Conservation (phyloP, 2,113 vertebrate species). For the Empidonax traillii region DNA sequence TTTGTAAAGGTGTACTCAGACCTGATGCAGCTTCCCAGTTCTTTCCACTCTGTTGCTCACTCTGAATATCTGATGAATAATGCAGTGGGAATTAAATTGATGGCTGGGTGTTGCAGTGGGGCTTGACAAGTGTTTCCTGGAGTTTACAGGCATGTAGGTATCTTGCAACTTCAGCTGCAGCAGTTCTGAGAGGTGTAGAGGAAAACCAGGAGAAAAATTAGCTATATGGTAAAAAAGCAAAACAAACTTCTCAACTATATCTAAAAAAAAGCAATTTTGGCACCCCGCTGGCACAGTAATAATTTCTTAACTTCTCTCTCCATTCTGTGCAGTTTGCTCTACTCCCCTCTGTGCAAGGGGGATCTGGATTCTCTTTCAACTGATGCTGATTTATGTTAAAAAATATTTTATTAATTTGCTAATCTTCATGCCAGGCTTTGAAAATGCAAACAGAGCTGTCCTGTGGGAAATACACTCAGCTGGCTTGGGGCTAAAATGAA, state of each 20-base stretch:
- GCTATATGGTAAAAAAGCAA: neutral
- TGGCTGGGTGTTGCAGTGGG: neutral
- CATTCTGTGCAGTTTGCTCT: neutral
- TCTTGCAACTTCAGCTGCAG: neutral
- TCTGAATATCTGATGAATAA: neutral
- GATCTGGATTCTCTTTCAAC: constrained; percentile 24
- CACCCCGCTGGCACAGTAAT: neutral
- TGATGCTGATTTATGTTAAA: constrained; percentile 38
- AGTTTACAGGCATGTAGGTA: neutral
- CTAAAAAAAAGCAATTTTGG: neutral
- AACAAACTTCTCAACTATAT: neutral
- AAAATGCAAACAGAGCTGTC: constrained; percentile 48
- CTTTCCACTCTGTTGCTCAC: neutral
- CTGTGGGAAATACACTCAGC: constrained; percentile 8
- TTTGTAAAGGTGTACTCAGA: neutral
- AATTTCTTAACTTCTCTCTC: neutral
- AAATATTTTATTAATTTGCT: constrained; percentile 59
- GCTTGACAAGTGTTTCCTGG: neutral
- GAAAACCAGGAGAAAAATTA: neutral
- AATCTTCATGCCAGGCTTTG: constrained; percentile 41
- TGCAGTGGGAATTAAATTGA: neutral
- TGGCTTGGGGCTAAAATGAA: constrained; percentile 5
- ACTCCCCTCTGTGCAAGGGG: neutral
- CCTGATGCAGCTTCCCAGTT: neutral
- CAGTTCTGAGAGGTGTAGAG: neutral